Percentiles rank a stretch among this genome's conserved stretches.
These are phyloP conservation scores for Lysandra coridon DNA, from an alignment of 2,888 invertebrate species.

Conservation along the genomic window DNA sequence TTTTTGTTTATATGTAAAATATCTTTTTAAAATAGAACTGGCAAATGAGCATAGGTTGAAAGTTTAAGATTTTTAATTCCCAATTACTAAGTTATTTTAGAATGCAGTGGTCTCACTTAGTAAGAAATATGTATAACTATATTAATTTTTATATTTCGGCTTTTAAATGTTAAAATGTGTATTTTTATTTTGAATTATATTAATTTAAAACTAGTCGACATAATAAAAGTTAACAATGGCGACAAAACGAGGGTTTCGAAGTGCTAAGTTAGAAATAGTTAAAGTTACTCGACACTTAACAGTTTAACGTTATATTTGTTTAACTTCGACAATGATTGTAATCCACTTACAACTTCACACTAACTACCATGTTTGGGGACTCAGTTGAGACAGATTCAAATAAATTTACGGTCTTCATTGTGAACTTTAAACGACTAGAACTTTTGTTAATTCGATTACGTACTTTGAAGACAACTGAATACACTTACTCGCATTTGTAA, in stretches of 20 bases:
- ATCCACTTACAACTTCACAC: constrained; percentile 4
- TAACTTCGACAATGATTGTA: constrained; percentile 5
- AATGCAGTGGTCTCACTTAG: no score
- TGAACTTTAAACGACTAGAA: neutral
- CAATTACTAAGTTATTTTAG: no score
- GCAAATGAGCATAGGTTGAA: no score
- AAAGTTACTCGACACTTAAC: neutral
- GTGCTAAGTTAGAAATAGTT: neutral
- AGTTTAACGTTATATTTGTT: constrained; percentile 2
- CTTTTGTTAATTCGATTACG: neutral
- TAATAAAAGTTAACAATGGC: neutral
- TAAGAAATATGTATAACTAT: no score
- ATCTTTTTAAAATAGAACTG: no score
- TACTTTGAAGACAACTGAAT: no score
- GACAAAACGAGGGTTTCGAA: neutral
- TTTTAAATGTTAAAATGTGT: no score
- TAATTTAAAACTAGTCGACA: neutral
- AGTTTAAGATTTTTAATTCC: no score
- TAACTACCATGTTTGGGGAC: neutral
- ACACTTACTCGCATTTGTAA: no score
- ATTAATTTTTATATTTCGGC: no score
- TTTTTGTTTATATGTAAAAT: neutral
- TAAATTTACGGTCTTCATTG: neutral
- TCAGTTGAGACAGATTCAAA: constrained; percentile 4
- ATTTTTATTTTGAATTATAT: neutral